These are phyloP conservation scores for Atta colombica DNA, from an alignment of 1,140 invertebrate species.

Conservation along the genomic window DNA sequence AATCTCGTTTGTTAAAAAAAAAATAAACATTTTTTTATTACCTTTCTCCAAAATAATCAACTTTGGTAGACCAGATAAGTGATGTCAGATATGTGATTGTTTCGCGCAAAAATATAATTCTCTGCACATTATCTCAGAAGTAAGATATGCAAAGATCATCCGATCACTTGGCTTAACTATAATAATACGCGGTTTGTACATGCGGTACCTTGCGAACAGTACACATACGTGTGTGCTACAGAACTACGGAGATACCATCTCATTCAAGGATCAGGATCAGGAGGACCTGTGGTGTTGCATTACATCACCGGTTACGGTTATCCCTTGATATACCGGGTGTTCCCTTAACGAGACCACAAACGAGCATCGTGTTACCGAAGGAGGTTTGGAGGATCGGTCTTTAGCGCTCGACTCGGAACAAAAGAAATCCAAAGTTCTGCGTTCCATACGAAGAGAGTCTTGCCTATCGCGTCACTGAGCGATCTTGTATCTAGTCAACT, in stretches of 20 bases:
- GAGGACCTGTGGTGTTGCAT: conserved; percentile 81
- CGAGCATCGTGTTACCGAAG: conserved; percentile 80
- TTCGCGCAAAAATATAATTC: conserved; percentile 19
- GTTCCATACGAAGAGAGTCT: background rate
- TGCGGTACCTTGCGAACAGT: conserved; percentile 29
- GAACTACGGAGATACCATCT: conserved; percentile 81
- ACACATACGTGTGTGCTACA: conserved; percentile 68
- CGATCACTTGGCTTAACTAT: conserved; percentile 68
- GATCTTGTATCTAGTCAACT: background rate
- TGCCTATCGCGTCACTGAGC: background rate
- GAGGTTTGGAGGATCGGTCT: conserved; percentile 1
- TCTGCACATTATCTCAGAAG: conserved; percentile 43
- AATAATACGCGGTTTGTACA: conserved; percentile 56
- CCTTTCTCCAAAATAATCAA: background rate
- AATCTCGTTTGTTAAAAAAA: background rate
- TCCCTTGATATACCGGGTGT: conserved; percentile 83
- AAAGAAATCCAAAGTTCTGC: conserved; percentile 15
- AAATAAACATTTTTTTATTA: background rate
- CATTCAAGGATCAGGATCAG: conserved; percentile 82
- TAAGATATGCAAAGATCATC: conserved; percentile 72
- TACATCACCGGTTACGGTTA: conserved; percentile 83
- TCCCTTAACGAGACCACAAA: conserved; percentile 82
- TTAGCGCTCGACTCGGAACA: conserved; percentile 44
- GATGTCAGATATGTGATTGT: background rate
- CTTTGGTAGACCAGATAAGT: background rate